Conservation (phyloP, 2,888 invertebrate species). For the Polylopha cassiicola region DNA sequence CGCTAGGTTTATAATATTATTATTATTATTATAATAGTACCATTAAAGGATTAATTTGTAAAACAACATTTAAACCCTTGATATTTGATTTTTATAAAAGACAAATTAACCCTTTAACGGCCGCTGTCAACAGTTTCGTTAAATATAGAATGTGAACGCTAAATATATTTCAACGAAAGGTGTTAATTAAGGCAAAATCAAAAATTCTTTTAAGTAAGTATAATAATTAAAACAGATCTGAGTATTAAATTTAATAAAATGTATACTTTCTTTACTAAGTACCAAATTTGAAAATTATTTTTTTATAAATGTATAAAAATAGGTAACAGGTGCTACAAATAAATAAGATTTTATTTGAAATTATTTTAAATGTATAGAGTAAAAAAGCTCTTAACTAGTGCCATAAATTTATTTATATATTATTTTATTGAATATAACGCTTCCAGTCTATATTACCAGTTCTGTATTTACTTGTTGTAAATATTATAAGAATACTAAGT, state of each 20-base stretch:
- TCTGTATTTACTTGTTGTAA: slow-evolving; percentile 13
- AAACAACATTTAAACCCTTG: too few species aligned
- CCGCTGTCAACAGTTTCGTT: slow-evolving; percentile 4
- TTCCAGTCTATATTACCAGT: slow-evolving; percentile 2
- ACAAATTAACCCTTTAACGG: too few species aligned
- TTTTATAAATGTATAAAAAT: too few species aligned
- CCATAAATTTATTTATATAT: slow-evolving; percentile 9
- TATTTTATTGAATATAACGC: background rate
- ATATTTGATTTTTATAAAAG: too few species aligned
- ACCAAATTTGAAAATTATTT: too few species aligned
- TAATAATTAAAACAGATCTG: too few species aligned
- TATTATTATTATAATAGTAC: background rate
- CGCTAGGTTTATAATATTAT: background rate
- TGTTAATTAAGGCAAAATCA: too few species aligned
- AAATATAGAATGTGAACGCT: background rate
- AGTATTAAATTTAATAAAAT: too few species aligned
- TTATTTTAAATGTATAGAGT: background rate
- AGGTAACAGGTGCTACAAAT: slow-evolving; percentile 12
- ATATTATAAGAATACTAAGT: slow-evolving; percentile 11
- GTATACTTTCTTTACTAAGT: too few species aligned
- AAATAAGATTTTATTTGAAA: background rate
- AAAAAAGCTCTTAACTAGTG: slow-evolving; percentile 14
- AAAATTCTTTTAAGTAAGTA: too few species aligned
- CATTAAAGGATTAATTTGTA: slow-evolving; percentile 1
- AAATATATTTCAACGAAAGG: slow-evolving; percentile 2